These are phyloP conservation scores for Myotis findleyi DNA, from an alignment of 2,797 vertebrate species.

Conservation along the genomic window DNA sequence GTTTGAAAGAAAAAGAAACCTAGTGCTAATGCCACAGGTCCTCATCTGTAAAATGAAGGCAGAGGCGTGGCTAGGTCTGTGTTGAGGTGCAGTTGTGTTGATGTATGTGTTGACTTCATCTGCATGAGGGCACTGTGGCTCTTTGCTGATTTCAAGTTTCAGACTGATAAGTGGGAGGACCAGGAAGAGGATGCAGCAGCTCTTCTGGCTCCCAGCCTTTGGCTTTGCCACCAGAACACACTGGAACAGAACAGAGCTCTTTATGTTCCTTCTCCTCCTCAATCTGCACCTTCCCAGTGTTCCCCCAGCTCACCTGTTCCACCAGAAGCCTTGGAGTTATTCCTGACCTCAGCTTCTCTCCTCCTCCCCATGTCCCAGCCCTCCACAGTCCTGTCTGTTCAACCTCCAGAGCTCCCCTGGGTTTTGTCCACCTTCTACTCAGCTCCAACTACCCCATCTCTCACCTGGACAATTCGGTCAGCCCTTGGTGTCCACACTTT, in stretches of 20 bases:
- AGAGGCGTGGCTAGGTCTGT: background rate
- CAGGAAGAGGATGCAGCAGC: background rate
- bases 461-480: background rate
- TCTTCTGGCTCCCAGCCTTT: background rate
- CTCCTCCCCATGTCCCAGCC: background rate
- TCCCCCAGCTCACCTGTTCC: background rate
- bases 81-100: background rate
- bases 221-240: background rate
- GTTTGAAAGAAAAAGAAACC: background rate
- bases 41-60: background rate
- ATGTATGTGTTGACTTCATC: accelerated
- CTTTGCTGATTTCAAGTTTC: background rate
- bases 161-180: background rate
- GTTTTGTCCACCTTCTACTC: background rate
- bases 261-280: background rate
- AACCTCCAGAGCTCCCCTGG: background rate
- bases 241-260: background rate
- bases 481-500: no score
- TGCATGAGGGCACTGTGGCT: accelerated
- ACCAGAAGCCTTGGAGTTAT: background rate
- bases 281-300: background rate
- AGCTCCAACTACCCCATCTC: background rate
- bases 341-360: background rate
- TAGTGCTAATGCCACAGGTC: background rate
- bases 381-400: background rate